These are phyloP conservation scores for Drosophila limbata DNA, from an alignment of 2,888 invertebrate species.

Conservation along the genomic window DNA sequence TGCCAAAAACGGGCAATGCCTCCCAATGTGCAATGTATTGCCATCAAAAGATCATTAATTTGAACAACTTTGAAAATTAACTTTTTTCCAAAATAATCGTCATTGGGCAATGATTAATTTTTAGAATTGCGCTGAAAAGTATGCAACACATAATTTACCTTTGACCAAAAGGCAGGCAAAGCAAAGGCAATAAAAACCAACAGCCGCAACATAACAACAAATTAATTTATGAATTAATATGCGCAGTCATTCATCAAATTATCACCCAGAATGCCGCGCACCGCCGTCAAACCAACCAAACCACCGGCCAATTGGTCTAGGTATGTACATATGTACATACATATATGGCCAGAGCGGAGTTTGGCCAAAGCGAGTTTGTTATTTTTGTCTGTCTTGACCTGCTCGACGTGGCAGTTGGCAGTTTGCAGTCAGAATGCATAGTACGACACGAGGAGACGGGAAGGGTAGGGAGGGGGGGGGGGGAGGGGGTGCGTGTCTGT, in stretches of 20 bases:
- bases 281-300: background rate
- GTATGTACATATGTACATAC: background rate
- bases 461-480: background rate
- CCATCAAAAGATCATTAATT: too few relatives aligned
- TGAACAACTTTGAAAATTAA: too few relatives aligned
- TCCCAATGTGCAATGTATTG: too few relatives aligned
- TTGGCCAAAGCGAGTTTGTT: constrained; percentile 25
- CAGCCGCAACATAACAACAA: constrained; percentile 60
- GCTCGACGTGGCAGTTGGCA: constrained; percentile 40
- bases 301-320: constrained; percentile 12
- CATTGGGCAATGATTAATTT: constrained; percentile 28
- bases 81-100: too few relatives aligned
- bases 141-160: constrained; percentile 57
- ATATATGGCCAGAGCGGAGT: constrained; percentile 7
- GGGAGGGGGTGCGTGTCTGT: background rate
- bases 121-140: constrained; percentile 29
- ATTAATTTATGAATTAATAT: constrained; percentile 80
- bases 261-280: constrained; percentile 40
- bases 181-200: constrained; percentile 36
- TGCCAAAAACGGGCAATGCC: too few relatives aligned
- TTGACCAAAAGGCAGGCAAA: background rate
- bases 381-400: constrained; percentile 66
- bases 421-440: background rate
- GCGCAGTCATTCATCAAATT: constrained; percentile 80
- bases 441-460: background rate